These are phyloP conservation scores for Noctua fimbriata DNA, from an alignment of 2,888 invertebrate genomes.

Conservation along the genomic window DNA sequence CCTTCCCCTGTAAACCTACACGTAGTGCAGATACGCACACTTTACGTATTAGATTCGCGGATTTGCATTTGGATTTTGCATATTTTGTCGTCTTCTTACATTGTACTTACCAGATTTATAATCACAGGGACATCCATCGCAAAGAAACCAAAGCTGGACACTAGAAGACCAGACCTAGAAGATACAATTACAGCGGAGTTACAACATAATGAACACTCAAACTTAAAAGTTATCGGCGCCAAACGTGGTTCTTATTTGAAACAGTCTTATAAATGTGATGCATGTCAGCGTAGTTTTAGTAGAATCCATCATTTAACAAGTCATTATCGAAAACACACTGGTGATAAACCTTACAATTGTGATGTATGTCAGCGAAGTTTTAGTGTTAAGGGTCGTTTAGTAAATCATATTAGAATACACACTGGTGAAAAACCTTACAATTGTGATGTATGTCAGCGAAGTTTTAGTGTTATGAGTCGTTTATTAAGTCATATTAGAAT, in stretches of 20 bases:
- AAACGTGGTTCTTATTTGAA: not conserved
- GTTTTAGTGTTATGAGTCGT: too few relatives aligned
- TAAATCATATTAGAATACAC: too few relatives aligned
- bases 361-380: not conserved
- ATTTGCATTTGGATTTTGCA: too few relatives aligned
- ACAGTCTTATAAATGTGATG: not conserved
- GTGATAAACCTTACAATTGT: too few relatives aligned
- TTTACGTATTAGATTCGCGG: too few relatives aligned
- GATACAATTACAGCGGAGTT: not conserved
- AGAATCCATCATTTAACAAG: not conserved
- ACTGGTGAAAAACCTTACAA: too few relatives aligned
- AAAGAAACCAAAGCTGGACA: not conserved
- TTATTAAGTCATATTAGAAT: too few relatives aligned
- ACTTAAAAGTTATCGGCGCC: not conserved
- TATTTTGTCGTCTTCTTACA: too few relatives aligned
- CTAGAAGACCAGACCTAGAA: not conserved
- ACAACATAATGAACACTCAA: not conserved
- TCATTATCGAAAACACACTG: too few relatives aligned
- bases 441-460: too few relatives aligned
- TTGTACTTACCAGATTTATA: constrained; percentile 1
- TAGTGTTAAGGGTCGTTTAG: not conserved
- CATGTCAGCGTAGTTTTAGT: not conserved
- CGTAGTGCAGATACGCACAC: too few relatives aligned
- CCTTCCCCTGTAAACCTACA: too few relatives aligned
- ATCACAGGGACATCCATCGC: not conserved